These are phyloP conservation scores for Aleiodes alternator DNA, from an alignment of 2,888 invertebrate genomes.

Conservation along the genomic window DNA sequence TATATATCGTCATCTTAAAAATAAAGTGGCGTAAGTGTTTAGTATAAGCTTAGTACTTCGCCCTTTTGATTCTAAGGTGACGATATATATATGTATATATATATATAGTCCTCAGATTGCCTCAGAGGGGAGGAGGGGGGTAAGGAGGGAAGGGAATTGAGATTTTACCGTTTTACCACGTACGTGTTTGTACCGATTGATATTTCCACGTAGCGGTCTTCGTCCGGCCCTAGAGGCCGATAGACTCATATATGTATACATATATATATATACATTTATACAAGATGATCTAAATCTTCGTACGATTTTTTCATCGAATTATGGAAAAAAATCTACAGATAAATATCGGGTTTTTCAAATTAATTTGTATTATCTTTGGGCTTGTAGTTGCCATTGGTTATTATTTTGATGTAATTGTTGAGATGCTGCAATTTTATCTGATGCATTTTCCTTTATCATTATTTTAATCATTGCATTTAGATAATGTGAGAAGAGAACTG, in stretches of 20 bases:
- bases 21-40: too few species aligned
- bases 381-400: background rate
- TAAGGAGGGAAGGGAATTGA: background rate
- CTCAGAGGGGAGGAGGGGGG: background rate
- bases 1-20: too few species aligned
- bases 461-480: background rate
- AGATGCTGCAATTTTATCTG: conserved; percentile 1
- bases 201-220: conserved; percentile 53
- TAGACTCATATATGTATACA: background rate
- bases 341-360: conserved; percentile 7
- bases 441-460: background rate
- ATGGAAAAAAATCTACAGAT: conserved; percentile 16
- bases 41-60: too few species aligned
- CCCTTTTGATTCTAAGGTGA: too few species aligned
- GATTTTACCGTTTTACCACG: conserved; percentile 35
- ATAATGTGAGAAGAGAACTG: background rate
- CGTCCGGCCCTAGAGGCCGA: conserved; percentile 40
- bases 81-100: background rate
- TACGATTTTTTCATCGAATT: background rate
- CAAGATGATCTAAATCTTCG: conserved; percentile 19
- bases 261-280: background rate
- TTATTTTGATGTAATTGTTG: conserved; percentile 12
- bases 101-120: conserved; percentile 2
- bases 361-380: background rate
- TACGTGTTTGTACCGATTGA: conserved; percentile 47